Evolutionary conservation across 1,140 invertebrate genomes (phyloP).

Genomic region (Ceratina australensis): DNA sequence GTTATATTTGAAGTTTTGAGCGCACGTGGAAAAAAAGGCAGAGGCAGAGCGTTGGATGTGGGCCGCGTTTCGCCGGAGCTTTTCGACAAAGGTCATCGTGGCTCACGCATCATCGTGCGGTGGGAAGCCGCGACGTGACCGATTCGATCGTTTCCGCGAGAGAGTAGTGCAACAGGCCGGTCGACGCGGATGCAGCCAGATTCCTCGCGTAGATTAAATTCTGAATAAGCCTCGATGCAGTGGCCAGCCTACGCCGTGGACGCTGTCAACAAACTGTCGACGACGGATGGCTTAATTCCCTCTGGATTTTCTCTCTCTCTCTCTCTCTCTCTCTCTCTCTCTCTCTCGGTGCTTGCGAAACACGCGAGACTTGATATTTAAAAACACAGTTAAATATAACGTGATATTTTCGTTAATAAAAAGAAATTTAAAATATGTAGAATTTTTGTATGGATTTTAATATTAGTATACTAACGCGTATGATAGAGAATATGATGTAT

Average conservation of each 20-base stretch:
- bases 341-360: background rate
- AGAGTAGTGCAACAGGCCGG: background rate
- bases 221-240: conserved; percentile 31
- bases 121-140: conserved; percentile 62
- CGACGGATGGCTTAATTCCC: conserved; percentile 21
- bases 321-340: too few relatives aligned
- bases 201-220: conserved; percentile 36
- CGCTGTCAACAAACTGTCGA: background rate
- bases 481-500: too few relatives aligned
- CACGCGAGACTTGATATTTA: background rate
- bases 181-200: conserved; percentile 24
- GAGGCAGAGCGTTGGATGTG: background rate
- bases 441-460: too few relatives aligned
- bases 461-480: too few relatives aligned
- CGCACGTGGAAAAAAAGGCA: background rate
- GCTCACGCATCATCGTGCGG: conserved; percentile 48
- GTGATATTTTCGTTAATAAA: too few relatives aligned
- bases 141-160: conserved; percentile 26
- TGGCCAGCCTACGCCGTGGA: background rate
- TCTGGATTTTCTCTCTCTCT: conserved; percentile 4
- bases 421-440: too few relatives aligned
- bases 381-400: background rate
- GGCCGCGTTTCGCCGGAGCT: conserved; percentile 19
- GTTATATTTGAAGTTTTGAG: too few relatives aligned
- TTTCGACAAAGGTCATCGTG: conserved; percentile 40